A percentile compares a stretch with the other conserved stretches of the same genome.
Conservation (phyloP, 2,888 invertebrate species). For the Alitta virens region DNA sequence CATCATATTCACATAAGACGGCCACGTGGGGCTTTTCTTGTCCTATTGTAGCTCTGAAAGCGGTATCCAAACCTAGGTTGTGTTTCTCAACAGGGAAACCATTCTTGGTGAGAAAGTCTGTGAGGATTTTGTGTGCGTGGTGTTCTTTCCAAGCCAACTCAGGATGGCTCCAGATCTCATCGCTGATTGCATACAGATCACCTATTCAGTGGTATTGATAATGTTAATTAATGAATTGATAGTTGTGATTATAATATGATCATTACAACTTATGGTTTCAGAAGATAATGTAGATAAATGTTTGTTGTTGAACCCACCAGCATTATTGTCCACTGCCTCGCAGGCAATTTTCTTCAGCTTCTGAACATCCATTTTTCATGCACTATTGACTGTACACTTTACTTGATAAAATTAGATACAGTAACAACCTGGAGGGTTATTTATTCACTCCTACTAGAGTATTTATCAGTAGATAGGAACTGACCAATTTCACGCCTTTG, state of each 20-base stretch:
- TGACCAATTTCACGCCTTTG: no score
- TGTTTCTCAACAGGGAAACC: constrained; percentile 33
- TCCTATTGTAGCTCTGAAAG: constrained; percentile 4
- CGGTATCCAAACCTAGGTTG: not conserved
- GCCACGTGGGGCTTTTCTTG: constrained; percentile 37
- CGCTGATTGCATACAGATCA: constrained; percentile 37
- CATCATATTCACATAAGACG: constrained; percentile 53
- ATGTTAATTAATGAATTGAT: no score
- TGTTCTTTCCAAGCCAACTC: constrained; percentile 44
- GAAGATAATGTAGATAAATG: no score
- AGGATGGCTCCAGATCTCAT: constrained; percentile 47
- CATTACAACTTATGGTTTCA: no score
- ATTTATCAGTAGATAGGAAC: no score
- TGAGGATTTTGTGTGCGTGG: constrained; percentile 36
- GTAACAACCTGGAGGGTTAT: no score
- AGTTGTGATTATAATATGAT: no score
- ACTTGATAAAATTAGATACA: no score
- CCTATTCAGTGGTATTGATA: no score
- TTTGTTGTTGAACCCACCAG: no score
- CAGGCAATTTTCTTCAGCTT: constrained; percentile 1
- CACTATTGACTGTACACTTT: no score
- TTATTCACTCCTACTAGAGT: no score
- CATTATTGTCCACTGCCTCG: not conserved
- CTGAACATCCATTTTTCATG: not conserved
- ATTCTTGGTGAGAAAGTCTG: constrained; percentile 30